Base-by-base conservation (phyloP, 2,113 vertebrate species). In the Pungitius pungitius region DNA sequence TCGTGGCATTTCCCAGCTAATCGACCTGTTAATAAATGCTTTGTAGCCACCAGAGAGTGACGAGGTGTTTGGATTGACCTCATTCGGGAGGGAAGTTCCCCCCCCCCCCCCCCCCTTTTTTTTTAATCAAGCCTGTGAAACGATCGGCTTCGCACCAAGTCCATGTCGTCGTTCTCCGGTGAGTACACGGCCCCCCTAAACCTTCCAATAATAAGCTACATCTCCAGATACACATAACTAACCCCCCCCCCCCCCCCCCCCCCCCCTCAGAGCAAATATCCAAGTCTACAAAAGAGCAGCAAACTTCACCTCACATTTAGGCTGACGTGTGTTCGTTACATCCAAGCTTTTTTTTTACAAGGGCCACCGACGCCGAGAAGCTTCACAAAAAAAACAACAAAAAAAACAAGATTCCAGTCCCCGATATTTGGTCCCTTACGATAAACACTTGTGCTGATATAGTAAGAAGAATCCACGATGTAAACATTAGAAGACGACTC, bases 401-500 rank as follows among this genome's bases (percentile, higher is more conserved):
- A n/a, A n/a, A n/a, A n/a, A n/a, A n/a, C n/a, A n/a, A 54, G 70
- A 71, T 37, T 49, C 62, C 73, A 42, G 12, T 64, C 72, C 75
- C 77, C 60, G 52, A 85, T 42, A 73, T 83, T 87, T 85, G 86
- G 85, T 86, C 89, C 81, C 42, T 73, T 65, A 77, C 68, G 78
- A 88, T 79, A 77, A 85, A 85, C 73, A 59, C 77, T 86, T 90
- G 91, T 90, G 89, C 90, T 89, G 88, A 91, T 87, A 91, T 82
- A 73, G 78, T 71, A 63, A 78, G 70, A 84, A 72, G 74, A 85
- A 89, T 87, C 86, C 87, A 90, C 86, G 82, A 89, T 93, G 92
- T 93, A 93, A 93, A 94, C 93, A 91, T 93, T 90, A 89, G 64
- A 90, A 75, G 84, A 88, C 42, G 59, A 80, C 77, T 85, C 69